Conservation (phyloP, 2,888 invertebrate species). For the Cephus sareptanus region DNA sequence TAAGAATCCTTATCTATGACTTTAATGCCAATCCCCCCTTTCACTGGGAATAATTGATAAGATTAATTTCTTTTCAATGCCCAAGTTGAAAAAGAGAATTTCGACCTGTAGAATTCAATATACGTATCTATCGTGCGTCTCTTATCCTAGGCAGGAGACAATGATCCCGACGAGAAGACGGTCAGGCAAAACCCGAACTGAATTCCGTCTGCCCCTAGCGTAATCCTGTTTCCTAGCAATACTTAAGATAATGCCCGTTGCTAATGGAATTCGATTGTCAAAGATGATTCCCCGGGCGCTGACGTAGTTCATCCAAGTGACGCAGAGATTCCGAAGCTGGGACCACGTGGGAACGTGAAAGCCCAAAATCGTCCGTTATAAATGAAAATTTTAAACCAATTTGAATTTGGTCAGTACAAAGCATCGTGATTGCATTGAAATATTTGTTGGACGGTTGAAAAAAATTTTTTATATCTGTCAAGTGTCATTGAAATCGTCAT, state of each 20-base stretch:
- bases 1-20: not conserved
- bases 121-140: not conserved
- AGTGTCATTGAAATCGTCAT: not conserved
- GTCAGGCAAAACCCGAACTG: not conserved
- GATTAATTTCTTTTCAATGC: not conserved
- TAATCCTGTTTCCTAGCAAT: not conserved
- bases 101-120: not conserved
- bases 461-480: not conserved
- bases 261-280: not conserved
- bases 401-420: not conserved
- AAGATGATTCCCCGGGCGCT: not conserved
- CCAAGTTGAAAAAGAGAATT: not conserved
- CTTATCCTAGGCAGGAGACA: not conserved
- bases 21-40: not conserved
- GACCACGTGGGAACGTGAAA: not conserved
- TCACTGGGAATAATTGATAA: not conserved
- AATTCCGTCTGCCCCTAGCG: not conserved
- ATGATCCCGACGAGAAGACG: not conserved
- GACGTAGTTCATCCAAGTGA: not conserved
- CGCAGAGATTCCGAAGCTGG: not conserved
- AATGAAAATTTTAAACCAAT: not conserved
- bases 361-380: not conserved
- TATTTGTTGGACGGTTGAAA: not conserved
- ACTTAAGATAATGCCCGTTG: not conserved
- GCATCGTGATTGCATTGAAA: not conserved